Evolutionary conservation across 2,888 invertebrate genomes (phyloP), one percentile per base, ranked within the genome.

Genomic region (Argynnis bischoffii): DNA sequence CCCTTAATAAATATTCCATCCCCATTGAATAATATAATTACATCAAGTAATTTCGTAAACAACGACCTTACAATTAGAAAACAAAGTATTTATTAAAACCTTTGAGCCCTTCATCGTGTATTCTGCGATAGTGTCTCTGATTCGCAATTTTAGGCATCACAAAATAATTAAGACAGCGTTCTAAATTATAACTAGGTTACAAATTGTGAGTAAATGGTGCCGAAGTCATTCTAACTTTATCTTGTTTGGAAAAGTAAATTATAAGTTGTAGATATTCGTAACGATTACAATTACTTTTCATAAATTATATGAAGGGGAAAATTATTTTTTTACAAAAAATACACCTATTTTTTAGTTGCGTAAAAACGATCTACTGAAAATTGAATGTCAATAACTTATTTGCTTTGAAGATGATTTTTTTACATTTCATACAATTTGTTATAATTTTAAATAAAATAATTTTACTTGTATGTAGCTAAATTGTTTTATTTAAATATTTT

Each of bases 101-200:
- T 21, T 53, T 41, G n/a, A 51, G 21, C 35, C 41, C 2, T 41
- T 51, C 47, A 16, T 64, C 50, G 55, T 64, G 15, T 50, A 64
- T 64, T 57, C 64, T 3, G 56, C 35, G 50, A 6, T 18, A 50
- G 48, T 46, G 21, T 35, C n/a, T 15, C 56, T 56, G 35, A 56
- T 56, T 56, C 51, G n/a, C 41, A 26, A 51, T 41, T n/a, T 56
- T 50, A 35, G 51, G 21, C 51, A 41, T 53, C 53, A 18, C 55
- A 55, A 64, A 60, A 59, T 55, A 15, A 60, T 60, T 67, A 46
- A 64, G 47, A 68, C 54, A 46, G 41, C 55, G 59, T 61, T 60
- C 50, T 51, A 46, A 46, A 46, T 21, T 46, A 15, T 60, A 70
- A 41, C 55, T 35, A 21, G 55, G 48, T 64, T 55, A 59, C n/a